These are phyloP conservation scores for Zoanthus solanderi DNA, from an alignment of 92 coral and sea anemone genomes.

Conservation along the genomic window DNA sequence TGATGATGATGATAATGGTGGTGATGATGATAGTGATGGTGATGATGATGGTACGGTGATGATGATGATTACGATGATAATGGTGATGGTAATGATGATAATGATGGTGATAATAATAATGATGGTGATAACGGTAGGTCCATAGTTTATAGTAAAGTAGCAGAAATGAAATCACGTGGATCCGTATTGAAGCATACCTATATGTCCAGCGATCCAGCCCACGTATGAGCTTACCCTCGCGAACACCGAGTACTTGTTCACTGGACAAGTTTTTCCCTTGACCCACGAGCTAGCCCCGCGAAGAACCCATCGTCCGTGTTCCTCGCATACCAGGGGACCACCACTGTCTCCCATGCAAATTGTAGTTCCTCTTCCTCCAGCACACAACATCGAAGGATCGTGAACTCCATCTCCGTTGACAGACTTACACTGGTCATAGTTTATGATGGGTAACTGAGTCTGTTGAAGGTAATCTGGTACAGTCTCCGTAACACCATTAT, in stretches of 20 bases:
- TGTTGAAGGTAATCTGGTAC: slow-evolving; percentile 46
- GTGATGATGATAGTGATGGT: too few species aligned
- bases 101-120: too few species aligned
- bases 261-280: slow-evolving; percentile 37
- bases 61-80: too few species aligned
- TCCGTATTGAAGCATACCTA: neutral
- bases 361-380: slow-evolving; percentile 18
- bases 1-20: too few species aligned
- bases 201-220: slow-evolving; percentile 8
- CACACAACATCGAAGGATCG: slow-evolving; percentile 33
- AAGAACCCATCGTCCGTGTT: slow-evolving; percentile 26
- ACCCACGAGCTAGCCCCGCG: slow-evolving; percentile 27
- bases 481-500: slow-evolving; percentile 6
- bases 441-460: slow-evolving; percentile 7
- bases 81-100: too few species aligned
- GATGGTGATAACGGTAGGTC: too few species aligned
- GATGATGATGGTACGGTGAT: too few species aligned
- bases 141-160: too few species aligned
- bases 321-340: slow-evolving; percentile 26
- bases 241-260: slow-evolving; percentile 35
- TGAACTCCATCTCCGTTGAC: slow-evolving; percentile 35
- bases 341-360: slow-evolving; percentile 49
- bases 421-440: neutral
- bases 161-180: neutral
- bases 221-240: slow-evolving; percentile 33